These are phyloP conservation scores for Tetraneura akinire DNA, from an alignment of 1,140 invertebrate genomes.

Conservation along the genomic window DNA sequence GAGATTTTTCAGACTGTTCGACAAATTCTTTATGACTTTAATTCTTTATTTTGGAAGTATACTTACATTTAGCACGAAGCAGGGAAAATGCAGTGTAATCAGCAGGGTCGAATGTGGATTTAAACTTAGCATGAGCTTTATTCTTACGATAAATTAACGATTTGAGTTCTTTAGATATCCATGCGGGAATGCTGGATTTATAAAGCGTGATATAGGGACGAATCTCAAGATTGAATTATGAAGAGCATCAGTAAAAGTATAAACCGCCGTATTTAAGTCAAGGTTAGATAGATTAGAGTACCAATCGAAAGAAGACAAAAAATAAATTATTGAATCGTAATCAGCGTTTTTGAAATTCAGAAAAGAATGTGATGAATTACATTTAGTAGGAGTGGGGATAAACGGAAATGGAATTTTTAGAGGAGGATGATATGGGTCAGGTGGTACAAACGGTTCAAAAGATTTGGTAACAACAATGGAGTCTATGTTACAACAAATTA, in stretches of 20 bases:
- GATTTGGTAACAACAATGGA: background rate
- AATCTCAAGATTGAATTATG: background rate
- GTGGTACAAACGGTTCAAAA: background rate
- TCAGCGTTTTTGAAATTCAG: background rate
- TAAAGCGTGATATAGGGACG: background rate
- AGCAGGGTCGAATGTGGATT: background rate
- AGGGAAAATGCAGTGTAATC: no score
- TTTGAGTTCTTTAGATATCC: background rate
- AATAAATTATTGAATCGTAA: background rate
- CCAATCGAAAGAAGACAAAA: conserved; percentile 5
- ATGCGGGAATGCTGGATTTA: background rate
- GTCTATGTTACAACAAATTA: background rate
- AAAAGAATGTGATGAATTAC: background rate
- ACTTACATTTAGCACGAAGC: no score
- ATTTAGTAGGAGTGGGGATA: background rate
- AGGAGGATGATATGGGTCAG: background rate
- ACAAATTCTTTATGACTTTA: no score
- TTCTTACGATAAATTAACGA: background rate
- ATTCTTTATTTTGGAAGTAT: no score
- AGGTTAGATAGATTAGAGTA: background rate
- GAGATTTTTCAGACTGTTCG: background rate
- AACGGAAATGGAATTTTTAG: background rate
- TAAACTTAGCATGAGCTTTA: conserved; percentile 7
- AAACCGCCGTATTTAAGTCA: background rate
- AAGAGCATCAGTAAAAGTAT: background rate